phyloP scores from a whole-genome alignment of 2,113 vertebrate species.

The Tragelaphus buxtoni region DNA sequence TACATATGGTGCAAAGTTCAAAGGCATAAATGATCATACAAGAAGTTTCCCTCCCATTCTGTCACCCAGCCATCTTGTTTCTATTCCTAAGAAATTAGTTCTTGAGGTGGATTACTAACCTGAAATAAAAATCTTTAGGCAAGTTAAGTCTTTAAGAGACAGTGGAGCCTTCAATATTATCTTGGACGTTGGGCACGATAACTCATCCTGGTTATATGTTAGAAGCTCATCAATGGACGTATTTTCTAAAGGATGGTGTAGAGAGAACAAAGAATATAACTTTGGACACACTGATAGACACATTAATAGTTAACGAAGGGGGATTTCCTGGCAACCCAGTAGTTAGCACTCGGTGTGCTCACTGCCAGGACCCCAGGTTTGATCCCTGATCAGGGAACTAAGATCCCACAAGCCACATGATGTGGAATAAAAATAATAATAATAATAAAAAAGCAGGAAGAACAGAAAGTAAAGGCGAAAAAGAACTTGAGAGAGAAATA shows the following conservation, averaged over 20 bases:
- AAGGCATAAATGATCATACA: not conserved
- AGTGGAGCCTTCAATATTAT: not conserved
- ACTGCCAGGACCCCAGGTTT: not conserved
- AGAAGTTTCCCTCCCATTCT: not conserved
- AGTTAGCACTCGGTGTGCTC: not conserved
- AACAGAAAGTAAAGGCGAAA: conserved; percentile 15
- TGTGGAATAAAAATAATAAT: not conserved
- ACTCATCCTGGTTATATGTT: not conserved
- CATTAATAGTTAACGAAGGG: not conserved
- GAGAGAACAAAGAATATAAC: not conserved
- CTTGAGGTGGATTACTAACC: not conserved
- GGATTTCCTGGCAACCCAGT: not conserved
- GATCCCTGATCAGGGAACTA: not conserved
- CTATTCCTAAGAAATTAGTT: not conserved
- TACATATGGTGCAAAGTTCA: not conserved
- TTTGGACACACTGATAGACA: not conserved
- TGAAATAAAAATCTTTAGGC: not conserved
- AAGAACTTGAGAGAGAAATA: not conserved
- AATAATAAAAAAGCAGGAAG: not conserved
- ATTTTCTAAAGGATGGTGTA: not conserved
- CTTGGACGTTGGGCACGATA: not conserved
- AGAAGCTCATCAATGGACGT: not conserved
- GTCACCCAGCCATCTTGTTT: not conserved
- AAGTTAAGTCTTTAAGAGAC: not conserved
- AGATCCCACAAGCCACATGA: not conserved